Conservation (phyloP, 2,113 vertebrate genomes). For the Phalacrocorax aristotelis region DNA sequence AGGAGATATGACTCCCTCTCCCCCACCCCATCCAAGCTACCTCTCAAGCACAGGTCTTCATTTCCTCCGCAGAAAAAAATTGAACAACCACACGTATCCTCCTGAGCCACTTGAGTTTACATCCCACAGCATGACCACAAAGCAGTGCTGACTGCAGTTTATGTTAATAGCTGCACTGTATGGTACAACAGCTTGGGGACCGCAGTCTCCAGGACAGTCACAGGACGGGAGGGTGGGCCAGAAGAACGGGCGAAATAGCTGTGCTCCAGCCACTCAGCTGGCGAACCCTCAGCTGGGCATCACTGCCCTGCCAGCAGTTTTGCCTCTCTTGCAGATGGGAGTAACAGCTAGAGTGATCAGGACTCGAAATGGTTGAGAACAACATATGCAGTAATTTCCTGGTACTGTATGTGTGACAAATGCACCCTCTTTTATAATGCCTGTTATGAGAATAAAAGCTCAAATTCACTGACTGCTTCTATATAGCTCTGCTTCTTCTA, state of each 20-base stretch:
- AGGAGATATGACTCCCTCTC: background rate
- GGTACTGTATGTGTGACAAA: background rate
- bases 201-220: fast-evolving
- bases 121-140: background rate
- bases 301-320: background rate
- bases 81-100: fast-evolving
- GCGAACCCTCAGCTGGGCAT: background rate
- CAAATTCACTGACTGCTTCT: background rate
- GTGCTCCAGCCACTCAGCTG: background rate
- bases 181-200: background rate
- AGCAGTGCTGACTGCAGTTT: background rate
- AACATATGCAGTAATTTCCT: background rate
- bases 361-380: background rate
- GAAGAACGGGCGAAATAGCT: background rate
- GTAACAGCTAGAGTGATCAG: background rate
- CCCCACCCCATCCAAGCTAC: background rate
- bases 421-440: background rate
- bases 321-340: background rate
- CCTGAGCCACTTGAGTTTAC: background rate
- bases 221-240: background rate
- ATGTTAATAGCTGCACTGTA: background rate
- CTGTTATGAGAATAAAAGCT: background rate
- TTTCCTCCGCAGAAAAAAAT: background rate
- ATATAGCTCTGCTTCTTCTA: background rate
- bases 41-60: background rate